phyloP scores from a whole-genome alignment of 2,888 invertebrate genomes.

The Hypolimnas misippus region DNA sequence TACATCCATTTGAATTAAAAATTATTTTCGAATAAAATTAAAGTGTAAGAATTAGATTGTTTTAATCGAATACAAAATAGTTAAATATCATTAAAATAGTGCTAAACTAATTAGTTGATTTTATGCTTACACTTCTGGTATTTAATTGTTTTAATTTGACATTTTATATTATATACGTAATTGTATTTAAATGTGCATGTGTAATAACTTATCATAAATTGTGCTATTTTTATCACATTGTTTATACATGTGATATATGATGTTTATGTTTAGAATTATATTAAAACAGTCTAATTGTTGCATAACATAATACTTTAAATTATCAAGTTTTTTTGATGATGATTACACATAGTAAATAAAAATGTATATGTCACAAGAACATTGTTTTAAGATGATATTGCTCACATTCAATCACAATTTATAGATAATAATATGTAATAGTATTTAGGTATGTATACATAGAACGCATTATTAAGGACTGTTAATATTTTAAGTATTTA shows the following conservation, averaged over 20 bases:
- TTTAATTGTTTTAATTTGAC: too few relatives aligned
- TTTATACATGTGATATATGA: neutral
- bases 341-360: neutral
- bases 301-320: neutral
- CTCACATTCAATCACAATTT: slow-evolving; percentile 41
- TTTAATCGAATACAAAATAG: too few relatives aligned
- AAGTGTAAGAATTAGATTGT: too few relatives aligned
- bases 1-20: too few relatives aligned
- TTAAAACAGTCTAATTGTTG: neutral
- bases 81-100: too few relatives aligned
- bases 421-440: slow-evolving; percentile 36
- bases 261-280: neutral
- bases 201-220: too few relatives aligned
- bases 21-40: too few relatives aligned
- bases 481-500: slow-evolving; percentile 36
- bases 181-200: too few relatives aligned
- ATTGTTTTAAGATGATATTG: slow-evolving; percentile 34
- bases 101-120: too few relatives aligned
- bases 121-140: too few relatives aligned
- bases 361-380: neutral
- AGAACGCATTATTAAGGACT: slow-evolving; percentile 39
- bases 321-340: neutral
- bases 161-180: too few relatives aligned
- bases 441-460: slow-evolving; percentile 27
- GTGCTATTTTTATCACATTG: neutral